Evolutionary conservation across 1,140 invertebrate genomes (phyloP).

Genomic region (Drosophila trapezifrons): DNA sequence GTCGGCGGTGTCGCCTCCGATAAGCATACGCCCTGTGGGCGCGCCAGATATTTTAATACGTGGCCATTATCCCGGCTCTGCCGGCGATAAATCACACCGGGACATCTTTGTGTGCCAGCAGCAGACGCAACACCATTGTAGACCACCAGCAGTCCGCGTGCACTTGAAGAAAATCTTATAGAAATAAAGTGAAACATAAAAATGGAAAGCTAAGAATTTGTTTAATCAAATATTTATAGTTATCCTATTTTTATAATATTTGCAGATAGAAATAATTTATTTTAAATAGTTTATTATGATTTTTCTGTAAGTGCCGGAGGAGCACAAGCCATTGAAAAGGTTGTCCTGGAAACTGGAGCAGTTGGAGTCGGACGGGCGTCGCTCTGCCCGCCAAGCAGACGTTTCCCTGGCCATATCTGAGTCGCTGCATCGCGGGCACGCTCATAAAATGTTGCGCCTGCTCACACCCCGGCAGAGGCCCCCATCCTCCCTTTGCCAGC

Average conservation of each 20-base stretch:
- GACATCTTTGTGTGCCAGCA: constrained; percentile 78
- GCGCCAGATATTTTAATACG: constrained; percentile 81
- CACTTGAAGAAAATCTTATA: background rate
- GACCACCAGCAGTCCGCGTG: constrained; percentile 30
- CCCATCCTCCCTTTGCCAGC: background rate
- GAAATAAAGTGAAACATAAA: background rate
- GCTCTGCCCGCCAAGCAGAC: constrained; percentile 57
- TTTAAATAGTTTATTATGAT: background rate
- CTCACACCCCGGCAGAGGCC: constrained; percentile 19
- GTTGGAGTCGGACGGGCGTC: constrained; percentile 33
- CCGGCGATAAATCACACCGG: constrained; percentile 78
- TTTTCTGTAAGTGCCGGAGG: background rate
- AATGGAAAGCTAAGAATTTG: no score
- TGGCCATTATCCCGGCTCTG: constrained; percentile 77
- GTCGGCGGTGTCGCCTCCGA: constrained; percentile 67
- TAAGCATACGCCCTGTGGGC: constrained; percentile 77
- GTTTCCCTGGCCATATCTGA: constrained; percentile 64
- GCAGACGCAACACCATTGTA: constrained; percentile 65
- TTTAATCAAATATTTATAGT: background rate
- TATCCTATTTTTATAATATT: no score
- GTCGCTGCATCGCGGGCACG: constrained; percentile 73
- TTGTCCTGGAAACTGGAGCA: constrained; percentile 57
- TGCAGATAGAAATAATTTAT: no score
- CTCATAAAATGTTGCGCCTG: constrained; percentile 78
- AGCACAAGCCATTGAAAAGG: constrained; percentile 29